These are phyloP conservation scores for Eptesicus fuscus DNA, from an alignment of 2,113 vertebrate species.

Conservation along the genomic window DNA sequence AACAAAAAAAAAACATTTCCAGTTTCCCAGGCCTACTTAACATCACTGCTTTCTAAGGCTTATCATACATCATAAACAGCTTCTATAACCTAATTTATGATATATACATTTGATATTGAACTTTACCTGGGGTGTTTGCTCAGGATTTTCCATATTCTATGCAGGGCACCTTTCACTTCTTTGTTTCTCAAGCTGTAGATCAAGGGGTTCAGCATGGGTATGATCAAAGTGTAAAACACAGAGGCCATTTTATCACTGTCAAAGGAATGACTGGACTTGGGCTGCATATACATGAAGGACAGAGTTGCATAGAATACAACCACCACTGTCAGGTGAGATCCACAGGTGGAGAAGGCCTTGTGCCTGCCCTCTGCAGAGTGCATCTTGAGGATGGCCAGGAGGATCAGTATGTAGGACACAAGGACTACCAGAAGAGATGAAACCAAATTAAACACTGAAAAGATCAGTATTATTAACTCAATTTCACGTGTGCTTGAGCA, in stretches of 20 bases:
- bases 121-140: not conserved
- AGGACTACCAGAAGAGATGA: constrained; percentile 54
- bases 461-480: constrained; percentile 35
- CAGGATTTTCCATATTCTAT: not conserved
- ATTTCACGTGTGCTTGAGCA: constrained; percentile 50
- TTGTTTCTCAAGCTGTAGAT: constrained; percentile 72
- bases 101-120: not conserved
- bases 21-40: not conserved
- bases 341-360: constrained; percentile 74
- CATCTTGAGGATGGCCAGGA: constrained; percentile 41
- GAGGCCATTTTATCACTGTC: constrained; percentile 70
- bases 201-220: constrained; percentile 75
- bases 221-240: constrained; percentile 71
- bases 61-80: not conserved
- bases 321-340: constrained; percentile 52
- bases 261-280: constrained; percentile 69
- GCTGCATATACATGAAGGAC: constrained; percentile 61
- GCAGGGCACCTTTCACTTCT: constrained; percentile 52
- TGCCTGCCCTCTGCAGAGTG: not conserved
- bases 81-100: not conserved
- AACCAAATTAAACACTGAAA: constrained; percentile 55
- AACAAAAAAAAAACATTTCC: not conserved
- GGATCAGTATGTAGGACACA: constrained; percentile 49
- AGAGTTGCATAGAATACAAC: constrained; percentile 64
- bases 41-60: not conserved